Evolutionary conservation across 2,888 invertebrate species (phyloP), one percentile per base, ranked within the genome.

Genomic region (Artemia sinica): DNA sequence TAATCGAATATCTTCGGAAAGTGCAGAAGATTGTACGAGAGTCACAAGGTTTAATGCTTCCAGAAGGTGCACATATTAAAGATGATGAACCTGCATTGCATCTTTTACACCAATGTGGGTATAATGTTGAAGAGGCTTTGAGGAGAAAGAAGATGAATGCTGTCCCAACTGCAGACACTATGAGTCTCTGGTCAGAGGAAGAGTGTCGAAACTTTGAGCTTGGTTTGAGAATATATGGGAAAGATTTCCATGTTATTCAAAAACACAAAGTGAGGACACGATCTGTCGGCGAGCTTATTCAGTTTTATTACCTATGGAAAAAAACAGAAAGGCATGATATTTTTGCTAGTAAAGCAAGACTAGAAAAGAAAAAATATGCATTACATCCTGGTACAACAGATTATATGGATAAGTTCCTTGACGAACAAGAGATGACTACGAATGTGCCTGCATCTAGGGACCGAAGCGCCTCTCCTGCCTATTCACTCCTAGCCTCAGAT

Each of bases 181-280:
- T 87, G 81, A 90, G 89, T 74, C 82, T 90, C 4, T 97, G 96
- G 95, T 93, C 94, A 2, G 95, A 96, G 77, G 94, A 95, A 75
- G 97, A 98, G 77, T 94, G 94, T 78, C 84, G 90, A 69, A 91
- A 92, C 78, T 98, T 98, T 80, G 97, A 98, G 81, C 88, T 89
- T 75, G 97, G 96, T 58, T 83, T 98, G 10, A 85, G 92, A 76
- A 85, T 86, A 70, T 92, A 89, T 76, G 96, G 96, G 50, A 98
- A 98, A 81, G 93, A 97, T 79, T 98, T 98, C 78, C 89, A 91
- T 77, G 82, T 88, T 72, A 96, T 97, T 76, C 89, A 92, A 75
- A 89, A 91, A 76, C 87, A 91, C 76, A 94, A 93, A 86, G 84
- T 96, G 66, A 83, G 90, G 74, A 94, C 95, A 70, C 83, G 96